Percentiles rank a stretch among this genome's conserved stretches.
These are phyloP conservation scores for Uropsilus gracilis DNA, from an alignment of 2,113 vertebrate species.

Conservation along the genomic window DNA sequence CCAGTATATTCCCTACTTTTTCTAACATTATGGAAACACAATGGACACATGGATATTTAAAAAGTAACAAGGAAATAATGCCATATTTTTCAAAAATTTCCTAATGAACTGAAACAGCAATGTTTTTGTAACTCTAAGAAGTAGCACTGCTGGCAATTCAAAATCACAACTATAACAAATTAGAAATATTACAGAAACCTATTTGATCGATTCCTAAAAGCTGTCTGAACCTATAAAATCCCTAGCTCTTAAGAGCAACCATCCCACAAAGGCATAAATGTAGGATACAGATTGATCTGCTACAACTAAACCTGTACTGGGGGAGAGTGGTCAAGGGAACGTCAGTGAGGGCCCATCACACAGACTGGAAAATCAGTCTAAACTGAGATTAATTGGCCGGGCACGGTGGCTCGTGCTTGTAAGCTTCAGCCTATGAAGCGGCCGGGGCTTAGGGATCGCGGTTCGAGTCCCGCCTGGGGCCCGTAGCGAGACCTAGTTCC, in stretches of 20 bases:
- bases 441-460: too few relatives aligned
- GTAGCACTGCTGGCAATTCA: not conserved
- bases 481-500: too few relatives aligned
- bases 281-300: not conserved
- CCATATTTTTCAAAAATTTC: constrained; percentile 30
- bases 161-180: not conserved
- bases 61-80: not conserved
- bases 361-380: not conserved
- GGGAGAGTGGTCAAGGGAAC: not conserved
- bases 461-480: too few relatives aligned
- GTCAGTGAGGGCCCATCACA: not conserved
- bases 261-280: not conserved
- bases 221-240: not conserved
- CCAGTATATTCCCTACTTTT: not conserved
- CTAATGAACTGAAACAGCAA: constrained; percentile 3
- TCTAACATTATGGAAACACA: not conserved
- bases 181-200: not conserved
- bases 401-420: too few relatives aligned
- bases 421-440: too few relatives aligned
- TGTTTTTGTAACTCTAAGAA: constrained; percentile 4
- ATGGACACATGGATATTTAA: not conserved
- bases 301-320: not conserved
- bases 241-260: not conserved
- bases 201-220: not conserved
- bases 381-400: too few relatives aligned